These are phyloP conservation scores for Parapsyche elsis DNA, from an alignment of 1,140 invertebrate species.

Conservation along the genomic window DNA sequence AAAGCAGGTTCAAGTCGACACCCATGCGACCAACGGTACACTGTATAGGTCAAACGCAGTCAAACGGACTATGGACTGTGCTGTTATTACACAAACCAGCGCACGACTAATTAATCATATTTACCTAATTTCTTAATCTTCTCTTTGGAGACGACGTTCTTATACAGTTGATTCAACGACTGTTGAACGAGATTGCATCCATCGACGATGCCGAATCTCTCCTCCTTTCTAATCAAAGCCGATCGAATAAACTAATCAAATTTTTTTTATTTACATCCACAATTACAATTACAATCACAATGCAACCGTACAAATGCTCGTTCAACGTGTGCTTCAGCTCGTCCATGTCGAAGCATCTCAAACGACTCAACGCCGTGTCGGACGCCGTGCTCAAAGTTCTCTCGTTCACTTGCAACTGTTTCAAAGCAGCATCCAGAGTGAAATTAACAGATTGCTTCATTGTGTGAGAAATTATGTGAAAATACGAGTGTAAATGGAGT, in stretches of 20 bases:
- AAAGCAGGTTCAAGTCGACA: no score
- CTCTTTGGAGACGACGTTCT: constrained; percentile 43
- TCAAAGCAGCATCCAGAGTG: not conserved
- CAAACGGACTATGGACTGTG: no score
- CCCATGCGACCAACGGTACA: no score
- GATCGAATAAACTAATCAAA: not conserved
- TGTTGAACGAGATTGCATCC: constrained; percentile 24
- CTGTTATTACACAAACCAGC: not conserved
- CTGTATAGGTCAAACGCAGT: no score
- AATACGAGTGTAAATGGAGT: no score
- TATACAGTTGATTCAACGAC: constrained; percentile 36
- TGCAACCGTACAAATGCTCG: constrained; percentile 4
- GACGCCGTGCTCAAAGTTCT: constrained; percentile 5
- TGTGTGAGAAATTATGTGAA: no score
- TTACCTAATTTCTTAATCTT: constrained; percentile 51
- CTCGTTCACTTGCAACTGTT: constrained; percentile 35
- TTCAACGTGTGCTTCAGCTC: not conserved
- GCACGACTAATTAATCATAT: no score
- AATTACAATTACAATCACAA: not conserved
- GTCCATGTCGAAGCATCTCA: constrained; percentile 16
- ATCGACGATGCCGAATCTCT: not conserved
- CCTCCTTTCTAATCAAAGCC: constrained; percentile 8
- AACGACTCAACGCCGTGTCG: not conserved
- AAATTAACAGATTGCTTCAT: no score
- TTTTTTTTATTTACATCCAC: not conserved